These are phyloP conservation scores for Coregonus sp. DNA, from an alignment of 2,797 vertebrate species.

Conservation along the genomic window DNA sequence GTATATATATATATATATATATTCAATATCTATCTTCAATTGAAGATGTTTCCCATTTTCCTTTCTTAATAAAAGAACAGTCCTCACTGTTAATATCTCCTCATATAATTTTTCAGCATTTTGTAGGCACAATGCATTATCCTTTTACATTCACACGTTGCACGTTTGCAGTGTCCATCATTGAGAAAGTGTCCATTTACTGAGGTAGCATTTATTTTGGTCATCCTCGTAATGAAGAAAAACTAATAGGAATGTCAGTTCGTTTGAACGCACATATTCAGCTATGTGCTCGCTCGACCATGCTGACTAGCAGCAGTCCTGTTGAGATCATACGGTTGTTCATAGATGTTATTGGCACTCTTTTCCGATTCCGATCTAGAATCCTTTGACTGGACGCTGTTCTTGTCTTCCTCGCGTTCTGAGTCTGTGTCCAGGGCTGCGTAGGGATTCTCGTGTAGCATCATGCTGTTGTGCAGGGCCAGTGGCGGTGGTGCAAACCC, in stretches of 20 bases:
- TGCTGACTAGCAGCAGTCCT: constrained; percentile 70
- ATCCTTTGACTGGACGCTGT: constrained; percentile 44
- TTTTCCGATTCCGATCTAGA: constrained; percentile 59
- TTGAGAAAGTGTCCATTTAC: constrained; percentile 65
- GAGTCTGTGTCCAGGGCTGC: constrained; percentile 72
- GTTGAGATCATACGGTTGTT: constrained; percentile 74
- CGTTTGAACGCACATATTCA: not conserved
- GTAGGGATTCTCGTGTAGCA: constrained; percentile 71
- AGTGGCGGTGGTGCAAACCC: constrained; percentile 57
- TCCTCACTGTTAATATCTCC: constrained; percentile 25
- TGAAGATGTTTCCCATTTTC: constrained; percentile 65
- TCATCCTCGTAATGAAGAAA: constrained; percentile 56
- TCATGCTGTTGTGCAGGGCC: constrained; percentile 61
- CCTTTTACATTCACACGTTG: constrained; percentile 75
- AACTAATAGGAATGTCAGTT: constrained; percentile 18
- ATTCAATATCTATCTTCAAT: constrained; percentile 78
- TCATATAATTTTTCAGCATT: constrained; percentile 38
- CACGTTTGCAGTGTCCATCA: constrained; percentile 60
- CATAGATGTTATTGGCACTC: constrained; percentile 66
- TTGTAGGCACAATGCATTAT: constrained; percentile 44
- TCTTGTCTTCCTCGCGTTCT: constrained; percentile 70
- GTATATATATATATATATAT: constrained; percentile 75
- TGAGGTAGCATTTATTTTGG: constrained; percentile 86
- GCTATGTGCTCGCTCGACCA: constrained; percentile 77
- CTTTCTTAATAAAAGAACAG: constrained; percentile 28